phyloP scores from a whole-genome alignment of 2,113 vertebrate species.

The Vulpes lagopus region DNA sequence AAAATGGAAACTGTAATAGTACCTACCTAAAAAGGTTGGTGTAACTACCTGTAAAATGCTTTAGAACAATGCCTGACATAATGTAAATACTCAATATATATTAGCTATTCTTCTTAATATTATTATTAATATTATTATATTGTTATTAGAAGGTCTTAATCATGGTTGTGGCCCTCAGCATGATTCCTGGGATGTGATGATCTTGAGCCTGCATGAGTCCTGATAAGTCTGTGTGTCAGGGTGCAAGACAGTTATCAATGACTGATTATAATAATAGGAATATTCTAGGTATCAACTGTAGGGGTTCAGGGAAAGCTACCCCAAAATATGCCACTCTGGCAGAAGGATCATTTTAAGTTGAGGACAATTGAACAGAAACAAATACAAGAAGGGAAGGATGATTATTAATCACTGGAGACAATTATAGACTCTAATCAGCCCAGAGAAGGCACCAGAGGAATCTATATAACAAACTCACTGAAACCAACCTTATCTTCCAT shows the following conservation, averaged over 20 bases:
- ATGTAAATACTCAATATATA: background rate
- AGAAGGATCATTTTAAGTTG: background rate
- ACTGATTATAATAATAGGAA: background rate
- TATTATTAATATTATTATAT: background rate
- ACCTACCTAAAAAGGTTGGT: background rate
- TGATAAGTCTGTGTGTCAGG: background rate
- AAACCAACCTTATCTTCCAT: background rate
- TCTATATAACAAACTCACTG: background rate
- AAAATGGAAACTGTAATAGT: background rate
- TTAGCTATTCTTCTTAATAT: background rate
- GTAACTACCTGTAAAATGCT: background rate
- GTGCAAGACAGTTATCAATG: background rate
- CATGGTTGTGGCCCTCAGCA: background rate
- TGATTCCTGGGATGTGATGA: background rate
- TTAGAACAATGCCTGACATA: background rate
- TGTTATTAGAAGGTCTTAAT: background rate
- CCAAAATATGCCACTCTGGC: background rate
- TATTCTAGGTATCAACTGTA: background rate
- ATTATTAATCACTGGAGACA: background rate
- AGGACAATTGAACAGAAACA: background rate
- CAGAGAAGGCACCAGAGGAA: background rate
- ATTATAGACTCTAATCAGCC: background rate
- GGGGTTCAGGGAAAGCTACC: background rate
- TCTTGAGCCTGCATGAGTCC: background rate
- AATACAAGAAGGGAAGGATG: background rate